phyloP scores from a whole-genome alignment of 2,888 invertebrate genomes.

The Thereva unica region DNA sequence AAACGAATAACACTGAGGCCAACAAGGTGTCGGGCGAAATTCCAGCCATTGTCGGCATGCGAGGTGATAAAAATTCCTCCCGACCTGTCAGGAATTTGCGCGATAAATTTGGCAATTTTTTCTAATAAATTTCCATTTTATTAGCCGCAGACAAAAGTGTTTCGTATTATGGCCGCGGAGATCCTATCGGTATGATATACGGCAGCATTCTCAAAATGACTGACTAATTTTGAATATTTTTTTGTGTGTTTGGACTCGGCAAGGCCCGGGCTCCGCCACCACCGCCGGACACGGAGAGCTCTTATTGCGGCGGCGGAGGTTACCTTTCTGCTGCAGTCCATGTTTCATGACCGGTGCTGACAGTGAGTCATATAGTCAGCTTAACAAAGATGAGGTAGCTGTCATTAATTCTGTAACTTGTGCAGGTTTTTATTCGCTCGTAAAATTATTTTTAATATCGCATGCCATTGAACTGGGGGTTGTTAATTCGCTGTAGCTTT shows the following conservation, averaged over 20 bases:
- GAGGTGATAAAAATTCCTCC: conserved; percentile 16
- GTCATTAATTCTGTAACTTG: conserved; percentile 20
- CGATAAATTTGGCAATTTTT: conserved; percentile 33
- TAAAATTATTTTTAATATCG: conserved; percentile 18
- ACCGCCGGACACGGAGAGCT: background rate
- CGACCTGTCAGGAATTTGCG: conserved; percentile 17
- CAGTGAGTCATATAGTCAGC: conserved; percentile 27
- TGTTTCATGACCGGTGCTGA: conserved; percentile 22
- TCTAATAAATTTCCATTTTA: conserved; percentile 36
- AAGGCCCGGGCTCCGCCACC: conserved; percentile 1
- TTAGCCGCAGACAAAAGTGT: conserved; percentile 32
- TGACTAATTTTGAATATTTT: conserved; percentile 36
- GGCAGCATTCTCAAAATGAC: conserved; percentile 32
- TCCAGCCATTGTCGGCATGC: conserved; percentile 12
- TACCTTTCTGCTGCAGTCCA: conserved; percentile 1
- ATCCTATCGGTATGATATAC: conserved; percentile 36
- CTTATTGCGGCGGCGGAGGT: background rate
- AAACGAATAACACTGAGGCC: conserved; percentile 20
- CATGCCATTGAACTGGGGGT: conserved; percentile 7
- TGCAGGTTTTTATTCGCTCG: conserved; percentile 18
- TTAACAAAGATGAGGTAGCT: conserved; percentile 6
- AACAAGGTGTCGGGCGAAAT: conserved; percentile 20
- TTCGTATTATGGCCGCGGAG: conserved; percentile 25
- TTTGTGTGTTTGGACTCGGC: background rate
- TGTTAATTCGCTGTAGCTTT: background rate